Evolutionary conservation across 2,888 invertebrate species (phyloP), one percentile per base, ranked within the genome.

Genomic region (Nysson spinosus): DNA sequence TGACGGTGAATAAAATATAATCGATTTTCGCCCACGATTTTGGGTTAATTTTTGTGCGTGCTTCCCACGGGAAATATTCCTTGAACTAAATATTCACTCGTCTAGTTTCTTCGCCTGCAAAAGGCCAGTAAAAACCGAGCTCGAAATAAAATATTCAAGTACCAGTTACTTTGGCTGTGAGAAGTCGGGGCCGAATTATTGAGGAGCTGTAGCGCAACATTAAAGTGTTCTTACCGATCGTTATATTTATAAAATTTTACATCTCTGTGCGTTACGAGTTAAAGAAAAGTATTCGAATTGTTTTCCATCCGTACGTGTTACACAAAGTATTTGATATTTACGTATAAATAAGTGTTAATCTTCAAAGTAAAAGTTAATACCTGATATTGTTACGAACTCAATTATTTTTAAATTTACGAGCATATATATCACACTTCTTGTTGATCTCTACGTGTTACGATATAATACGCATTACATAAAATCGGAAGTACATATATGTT

Each of bases 21-120:
- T 28, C 40, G 22, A 66, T 43, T 32, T 22, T 19, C 26, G 14
- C 28, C 20, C 32, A n/a, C 22, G 4, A 30, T 32, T 37, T 28
- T 11, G 6, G 14, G 7, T 6, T 37, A 60, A 52, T 54, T 58
- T 52, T 20, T 35, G 47, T 16, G 54, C 49, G 46, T 39, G 69
- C 67, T 67, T 68, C 68, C 37, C 68, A 55, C 55, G 68, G 68
- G 68, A 68, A 68, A 68, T 68, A 28, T 42, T 14, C 46, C 14
- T 30, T 19, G 35, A 34, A 54, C 44, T 46, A 51, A 55, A 42
- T 61, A 68, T 68, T 68, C 42, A 34, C 28, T 34, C 19, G 28
- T 19, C 30, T 26, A 42, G 39, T 55, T 54, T n/a, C 42, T 39
- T 7, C 11, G 67, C 6, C 9, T 39, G 30, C 5, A 5, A 62